phyloP scores from a whole-genome alignment of 2,797 vertebrate species.

The Parauchenoglanis punctatus region DNA sequence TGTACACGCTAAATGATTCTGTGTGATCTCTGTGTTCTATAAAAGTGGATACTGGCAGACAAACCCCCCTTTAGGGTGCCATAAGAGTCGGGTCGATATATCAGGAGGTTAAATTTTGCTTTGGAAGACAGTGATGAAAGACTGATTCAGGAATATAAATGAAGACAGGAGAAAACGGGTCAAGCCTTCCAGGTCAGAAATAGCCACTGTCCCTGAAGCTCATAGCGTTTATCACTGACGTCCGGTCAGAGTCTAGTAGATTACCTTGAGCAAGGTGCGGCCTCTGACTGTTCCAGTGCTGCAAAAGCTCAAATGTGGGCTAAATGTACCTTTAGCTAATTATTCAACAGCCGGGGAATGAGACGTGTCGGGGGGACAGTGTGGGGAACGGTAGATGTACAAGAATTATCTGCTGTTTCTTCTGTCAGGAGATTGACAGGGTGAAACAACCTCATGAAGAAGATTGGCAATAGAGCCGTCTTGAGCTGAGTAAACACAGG shows the following conservation, averaged over 20 bases:
- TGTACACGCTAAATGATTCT: slow-evolving; percentile 57
- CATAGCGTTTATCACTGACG: slow-evolving; percentile 44
- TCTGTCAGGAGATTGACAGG: slow-evolving; percentile 43
- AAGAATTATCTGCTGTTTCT: slow-evolving; percentile 41
- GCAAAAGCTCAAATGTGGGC: slow-evolving; percentile 1
- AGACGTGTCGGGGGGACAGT: not conserved
- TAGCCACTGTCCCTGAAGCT: slow-evolving; percentile 54
- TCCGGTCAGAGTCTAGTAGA: slow-evolving; percentile 51
- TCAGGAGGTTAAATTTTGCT: slow-evolving; percentile 64
- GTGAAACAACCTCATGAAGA: slow-evolving; percentile 39
- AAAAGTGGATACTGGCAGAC: slow-evolving; percentile 65
- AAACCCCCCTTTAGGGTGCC: slow-evolving; percentile 65
- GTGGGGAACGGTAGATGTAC: slow-evolving; percentile 29
- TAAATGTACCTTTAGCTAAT: slow-evolving; percentile 38
- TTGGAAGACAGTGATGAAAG: slow-evolving; percentile 55
- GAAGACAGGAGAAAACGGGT: slow-evolving; percentile 61
- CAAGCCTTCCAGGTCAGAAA: slow-evolving; percentile 60
- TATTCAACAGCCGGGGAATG: slow-evolving; percentile 21
- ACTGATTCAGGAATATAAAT: slow-evolving; percentile 60
- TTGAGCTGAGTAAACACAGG: slow-evolving; percentile 35
- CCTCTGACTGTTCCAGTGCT: slow-evolving; percentile 4
- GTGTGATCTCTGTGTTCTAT: slow-evolving; percentile 63
- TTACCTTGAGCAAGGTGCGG: slow-evolving; percentile 29
- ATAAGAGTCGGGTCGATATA: slow-evolving; percentile 62
- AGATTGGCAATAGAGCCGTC: slow-evolving; percentile 42